Base-by-base conservation (phyloP, 2,113 vertebrate species). In the Datnioides undecimradiatus region DNA sequence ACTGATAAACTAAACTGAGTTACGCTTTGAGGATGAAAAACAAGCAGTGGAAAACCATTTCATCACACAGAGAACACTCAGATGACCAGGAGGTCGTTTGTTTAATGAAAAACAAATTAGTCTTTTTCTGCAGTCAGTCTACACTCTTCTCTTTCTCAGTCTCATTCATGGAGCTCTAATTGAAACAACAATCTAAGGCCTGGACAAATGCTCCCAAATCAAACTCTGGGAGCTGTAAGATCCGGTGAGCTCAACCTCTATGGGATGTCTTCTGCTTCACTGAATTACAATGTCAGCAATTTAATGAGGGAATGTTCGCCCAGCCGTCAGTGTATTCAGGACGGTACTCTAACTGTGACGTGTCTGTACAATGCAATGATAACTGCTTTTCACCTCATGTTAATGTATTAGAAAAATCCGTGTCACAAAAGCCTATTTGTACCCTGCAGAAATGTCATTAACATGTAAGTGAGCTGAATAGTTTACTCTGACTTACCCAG, bases 401-500 rank as follows among this genome's bases (percentile, higher is more conserved):
- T n/a, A n/a, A n/a, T n/a, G n/a, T n/a, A n/a, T n/a, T n/a, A n/a
- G n/a, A n/a, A 63, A 23, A 33, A 21, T n/a, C 16, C 43, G 11
- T 9, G 8, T 27, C 14, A 17, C 14, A 46, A 54, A 57, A 33
- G 27, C 16, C 8, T 23, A 25, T 36, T 27, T 29, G 19, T 38
- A 6, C 34, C 17, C 4, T 10, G 21, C 6, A 25, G 12, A 52
- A 7, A 52, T 27, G 51, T 33, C 48, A 27, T 41, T 19, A 66
- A 49, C 3, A 38, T 23, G 6, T 25, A 52, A 6, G 54, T 8
- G 34, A 11, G 31, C 41, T 36, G 17, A 9, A 10, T 2, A 8
- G 13, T 40, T 60, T 3, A 10, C 6, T 1, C 27, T 1, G 52
- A 93, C 95, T 6, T 91, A 99, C 98, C 98, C 13, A 99, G 95